Base-by-base conservation (phyloP, 1,140 invertebrate species). In the Druon quercuslanigerum region DNA sequence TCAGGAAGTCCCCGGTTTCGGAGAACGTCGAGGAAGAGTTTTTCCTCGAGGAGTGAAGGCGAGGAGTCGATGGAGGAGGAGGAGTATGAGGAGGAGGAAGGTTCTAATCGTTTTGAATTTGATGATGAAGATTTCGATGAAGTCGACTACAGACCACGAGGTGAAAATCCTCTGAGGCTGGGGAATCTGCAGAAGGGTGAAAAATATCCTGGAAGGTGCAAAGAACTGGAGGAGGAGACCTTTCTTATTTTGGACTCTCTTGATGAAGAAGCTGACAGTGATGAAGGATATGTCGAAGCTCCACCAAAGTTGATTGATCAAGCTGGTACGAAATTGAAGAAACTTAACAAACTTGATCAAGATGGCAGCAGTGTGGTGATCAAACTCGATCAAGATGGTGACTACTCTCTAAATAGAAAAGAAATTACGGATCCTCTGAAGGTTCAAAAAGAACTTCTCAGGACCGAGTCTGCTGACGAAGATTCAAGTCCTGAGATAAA, bases 231-330 rank as follows among this genome's bases (percentile, higher is more conserved):
- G 9, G 83, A 86, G 25, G 73, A 87, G 78, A 78, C 85, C 5
- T 91, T 90, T 75, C 72, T 88, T 46, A 88, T 84, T 2, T 60
- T 90, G 16, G 89, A 89, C 77, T 88, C 88, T 7, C 82, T 90
- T 0, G 88, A 89, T 73, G 90, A 91, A 73, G 90, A 88, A 54
- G 89, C 83, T 50, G 90, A 91, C 81, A 93, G 92, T 83, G 92
- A 93, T 81, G 92, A 93, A 79, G 92, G 92, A 46, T 93, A 93
- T 83, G 93, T 93, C 25, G 92, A 93, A 82, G 89, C 89, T 7
- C 87, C 89, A 56, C 89, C 89, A 8, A 91, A 91, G 75, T 81
- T 88, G 4, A 73, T 90, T 40, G 80, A 85, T 50, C 87, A 86
- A 40, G 87, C 87, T 71, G 78, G 77, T 19, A 81, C 83, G 17